Evolutionary conservation across 2,113 vertebrate species (phyloP), one percentile per base, ranked within the genome.

Genomic region (Phodopus roborovskii): DNA sequence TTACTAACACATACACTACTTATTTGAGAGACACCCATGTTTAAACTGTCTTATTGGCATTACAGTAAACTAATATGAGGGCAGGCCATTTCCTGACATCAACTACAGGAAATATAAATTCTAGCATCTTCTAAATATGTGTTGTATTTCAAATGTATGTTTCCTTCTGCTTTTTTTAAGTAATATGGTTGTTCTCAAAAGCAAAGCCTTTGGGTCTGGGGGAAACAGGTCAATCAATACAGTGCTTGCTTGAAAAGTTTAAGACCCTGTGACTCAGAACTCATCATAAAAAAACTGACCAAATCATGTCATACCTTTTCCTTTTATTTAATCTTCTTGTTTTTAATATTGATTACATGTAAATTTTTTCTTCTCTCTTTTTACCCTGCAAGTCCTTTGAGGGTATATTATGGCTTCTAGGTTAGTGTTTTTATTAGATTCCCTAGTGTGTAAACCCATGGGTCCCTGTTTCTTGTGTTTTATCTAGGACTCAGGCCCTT

Each of bases 151-250:
- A 84, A 77, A 64, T 10, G 3, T 7, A 60, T 39, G 13, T 64
- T 64, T 70, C 91, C 7, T 74, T 20, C 71, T 66, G 91, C 74
- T 90, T 94, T 95, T 71, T 53, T 11, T n/a, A n/a, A 92, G 19
- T n/a, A 48, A 71, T 90, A 24, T 39, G 22, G 30, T 84, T 78
- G 33, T 3, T 7, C 75, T 6, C 3, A 83, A 82, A 95, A 68
- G 28, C 66, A 96, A 96, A 94, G 85, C 13, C 24, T 93, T 48
- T 79, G 86, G 79, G 13, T 16, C 56, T 42, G 1, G 13, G 2
- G 33, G 1, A 84, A 22, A 82, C 79, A 50, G 71, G 45, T 83
- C 39, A 30, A 15, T 28, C 6, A 28, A 60, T 28, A 64, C 64
- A 30, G n/a, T 64, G 8, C n/a, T 82, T 60, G 5, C 11, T 39